phyloP scores from a whole-genome alignment of 2,888 invertebrate genomes.

The Opisthograptis luteolata region DNA sequence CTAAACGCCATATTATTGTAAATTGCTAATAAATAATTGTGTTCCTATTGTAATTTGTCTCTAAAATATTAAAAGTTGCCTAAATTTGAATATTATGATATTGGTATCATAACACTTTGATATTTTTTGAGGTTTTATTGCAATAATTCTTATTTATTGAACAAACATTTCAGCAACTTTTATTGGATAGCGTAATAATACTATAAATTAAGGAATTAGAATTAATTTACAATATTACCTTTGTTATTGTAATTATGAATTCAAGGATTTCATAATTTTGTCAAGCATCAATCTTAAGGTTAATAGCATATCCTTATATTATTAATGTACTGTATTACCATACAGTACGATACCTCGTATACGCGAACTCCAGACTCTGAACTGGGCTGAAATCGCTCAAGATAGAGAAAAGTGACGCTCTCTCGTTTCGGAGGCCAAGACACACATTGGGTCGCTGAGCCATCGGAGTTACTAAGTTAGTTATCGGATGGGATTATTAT shows the following conservation, averaged over 20 bases:
- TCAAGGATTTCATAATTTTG: conserved; percentile 15
- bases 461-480: too few relatives aligned
- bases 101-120: conserved; percentile 16
- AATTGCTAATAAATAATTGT: too few relatives aligned
- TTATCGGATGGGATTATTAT: too few relatives aligned
- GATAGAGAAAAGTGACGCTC: too few relatives aligned
- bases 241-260: conserved; percentile 4
- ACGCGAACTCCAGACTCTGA: too few relatives aligned
- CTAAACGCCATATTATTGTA: conserved; percentile 20
- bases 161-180: conserved; percentile 25
- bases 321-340: too few relatives aligned
- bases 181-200: conserved; percentile 10
- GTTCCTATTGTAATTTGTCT: too few relatives aligned
- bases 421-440: too few relatives aligned
- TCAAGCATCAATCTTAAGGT: background rate
- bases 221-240: conserved; percentile 17
- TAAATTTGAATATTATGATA: conserved; percentile 28
- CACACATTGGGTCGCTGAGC: too few relatives aligned
- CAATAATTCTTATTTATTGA: conserved; percentile 31
- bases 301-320: too few relatives aligned
- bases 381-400: too few relatives aligned
- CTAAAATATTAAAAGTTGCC: conserved; percentile 24
- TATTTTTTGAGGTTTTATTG: conserved; percentile 17
- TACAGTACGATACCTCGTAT: too few relatives aligned
- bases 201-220: conserved; percentile 29